Conservation (phyloP, 2,888 invertebrate genomes). For the Synergus umbraculus region DNA sequence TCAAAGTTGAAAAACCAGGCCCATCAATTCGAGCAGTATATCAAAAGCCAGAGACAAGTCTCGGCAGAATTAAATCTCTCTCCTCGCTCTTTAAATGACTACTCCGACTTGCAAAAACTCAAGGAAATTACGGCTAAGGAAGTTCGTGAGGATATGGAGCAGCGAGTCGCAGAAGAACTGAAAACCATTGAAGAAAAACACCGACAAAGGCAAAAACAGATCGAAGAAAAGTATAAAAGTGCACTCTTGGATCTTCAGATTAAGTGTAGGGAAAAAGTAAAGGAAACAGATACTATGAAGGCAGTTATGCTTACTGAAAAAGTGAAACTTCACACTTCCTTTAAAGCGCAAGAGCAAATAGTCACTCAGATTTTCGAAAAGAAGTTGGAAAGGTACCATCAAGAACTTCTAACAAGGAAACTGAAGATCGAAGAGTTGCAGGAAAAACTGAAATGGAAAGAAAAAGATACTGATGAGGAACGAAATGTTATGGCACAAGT, state of each 20-base stretch:
- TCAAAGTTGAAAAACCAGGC: constrained; percentile 82
- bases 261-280: constrained; percentile 79
- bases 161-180: constrained; percentile 82
- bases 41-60: constrained; percentile 79
- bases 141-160: constrained; percentile 84
- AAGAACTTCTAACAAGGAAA: constrained; percentile 65
- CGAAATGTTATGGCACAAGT: constrained; percentile 77
- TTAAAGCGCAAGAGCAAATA: constrained; percentile 80
- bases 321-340: constrained; percentile 79
- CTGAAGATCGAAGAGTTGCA: constrained; percentile 76
- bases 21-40: constrained; percentile 83
- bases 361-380: constrained; percentile 77
- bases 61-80: constrained; percentile 69
- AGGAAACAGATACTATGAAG: constrained; percentile 79
- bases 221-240: constrained; percentile 79
- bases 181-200: constrained; percentile 81
- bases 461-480: constrained; percentile 78
- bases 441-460: constrained; percentile 79
- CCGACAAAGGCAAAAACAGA: constrained; percentile 78
- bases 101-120: constrained; percentile 76
- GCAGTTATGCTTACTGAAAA: constrained; percentile 79
- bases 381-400: constrained; percentile 69
- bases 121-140: constrained; percentile 79
- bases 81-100: constrained; percentile 63
- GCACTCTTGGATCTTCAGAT: constrained; percentile 78